Evolutionary conservation across 2,113 vertebrate genomes (phyloP).

Genomic region (Alectura lathami): DNA sequence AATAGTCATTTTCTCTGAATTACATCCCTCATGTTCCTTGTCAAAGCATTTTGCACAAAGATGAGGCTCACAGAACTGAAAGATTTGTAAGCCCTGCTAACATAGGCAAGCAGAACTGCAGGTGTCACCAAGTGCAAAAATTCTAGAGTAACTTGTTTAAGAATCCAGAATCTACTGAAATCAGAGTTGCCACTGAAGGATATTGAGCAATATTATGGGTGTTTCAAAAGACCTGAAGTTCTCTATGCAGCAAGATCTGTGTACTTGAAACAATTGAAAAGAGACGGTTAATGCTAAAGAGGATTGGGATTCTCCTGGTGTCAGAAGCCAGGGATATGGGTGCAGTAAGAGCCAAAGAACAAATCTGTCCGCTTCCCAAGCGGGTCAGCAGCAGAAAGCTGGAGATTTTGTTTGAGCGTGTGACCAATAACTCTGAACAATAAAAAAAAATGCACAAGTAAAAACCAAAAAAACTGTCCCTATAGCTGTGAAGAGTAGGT

Average conservation of each 20-base stretch:
- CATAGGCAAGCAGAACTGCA: background rate
- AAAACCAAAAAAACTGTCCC: background rate
- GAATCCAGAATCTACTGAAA: background rate
- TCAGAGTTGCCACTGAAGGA: background rate
- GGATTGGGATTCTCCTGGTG: background rate
- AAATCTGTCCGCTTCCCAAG: background rate
- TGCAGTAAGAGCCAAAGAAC: background rate
- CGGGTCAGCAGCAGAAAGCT: background rate
- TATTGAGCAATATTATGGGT: background rate
- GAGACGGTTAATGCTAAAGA: background rate
- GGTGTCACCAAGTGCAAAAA: background rate
- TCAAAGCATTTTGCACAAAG: background rate
- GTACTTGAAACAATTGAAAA: conserved; percentile 1
- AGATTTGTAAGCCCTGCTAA: background rate
- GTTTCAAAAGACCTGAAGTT: background rate
- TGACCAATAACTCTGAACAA: background rate
- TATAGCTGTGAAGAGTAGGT: background rate
- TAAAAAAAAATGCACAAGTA: background rate
- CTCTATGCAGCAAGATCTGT: background rate
- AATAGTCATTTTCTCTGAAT: conserved; percentile 24
- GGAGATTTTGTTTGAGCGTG: too few relatives aligned
- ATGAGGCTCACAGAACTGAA: background rate
- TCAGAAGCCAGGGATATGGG: background rate
- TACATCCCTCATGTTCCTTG: background rate
- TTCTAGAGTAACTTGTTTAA: background rate